Evolutionary conservation across 2,113 vertebrate species (phyloP), one percentile per base, ranked within the genome.

Genomic region (Cyanoramphus novaezelandiae): DNA sequence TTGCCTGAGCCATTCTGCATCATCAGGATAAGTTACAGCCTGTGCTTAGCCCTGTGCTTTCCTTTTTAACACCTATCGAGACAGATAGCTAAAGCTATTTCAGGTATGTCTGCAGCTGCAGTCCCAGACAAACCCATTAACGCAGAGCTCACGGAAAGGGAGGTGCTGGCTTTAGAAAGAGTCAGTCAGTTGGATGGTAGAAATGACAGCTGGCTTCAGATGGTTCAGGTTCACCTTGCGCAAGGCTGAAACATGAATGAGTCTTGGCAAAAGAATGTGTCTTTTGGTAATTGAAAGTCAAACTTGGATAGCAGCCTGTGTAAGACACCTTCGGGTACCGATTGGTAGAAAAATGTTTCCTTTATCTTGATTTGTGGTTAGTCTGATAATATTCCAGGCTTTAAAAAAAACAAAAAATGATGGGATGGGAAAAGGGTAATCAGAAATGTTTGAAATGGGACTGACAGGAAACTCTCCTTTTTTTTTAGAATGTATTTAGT

Each of bases 251-350:
- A 49, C 41, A 7, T 74, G 57, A 52, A 41, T 88, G 87, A 92
- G 72, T 75, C 43, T 94, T 29, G 29, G 85, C 64, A 83, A 44
- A 93, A 90, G 68, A 95, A 94, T 55, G 65, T 88, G 70, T 91
- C 50, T 93, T 49, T 63, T 81, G 74, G 59, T 77, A 83, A 80
- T 88, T 86, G 23, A 33, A 89, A 71, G 82, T 81, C 64, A 74
- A 31, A 55, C 33, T 78, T 86, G 82, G 76, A 53, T 74, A 49
- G 21, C 31, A 59, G 85, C 85, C 64, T 12, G 0, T 9, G 7
- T 49, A 52, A 79, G 37, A 85, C 18, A 31, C 59, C 55, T 92
- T 90, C 1, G 1, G 69, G 60, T 92, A 81, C 72, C 3, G 7
- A 78, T 33, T 57, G 50, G 47, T 50, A 60, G 47, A 80, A 88